Conservation (phyloP, 2,888 invertebrate species). For the Macrophya alboannulata region DNA sequence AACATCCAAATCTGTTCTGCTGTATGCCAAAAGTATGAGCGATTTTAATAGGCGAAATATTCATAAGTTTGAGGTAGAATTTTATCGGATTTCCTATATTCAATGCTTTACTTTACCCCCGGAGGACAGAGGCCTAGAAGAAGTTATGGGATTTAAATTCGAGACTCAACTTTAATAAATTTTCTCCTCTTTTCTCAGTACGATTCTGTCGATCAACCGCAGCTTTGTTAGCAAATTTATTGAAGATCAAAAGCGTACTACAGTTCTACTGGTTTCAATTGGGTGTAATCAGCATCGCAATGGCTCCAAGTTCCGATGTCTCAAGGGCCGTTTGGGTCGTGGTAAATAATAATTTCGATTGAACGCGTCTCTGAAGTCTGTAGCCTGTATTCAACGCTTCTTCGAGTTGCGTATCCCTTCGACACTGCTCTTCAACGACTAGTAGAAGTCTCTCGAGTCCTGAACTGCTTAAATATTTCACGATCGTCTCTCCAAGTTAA, state of each 20-base stretch:
- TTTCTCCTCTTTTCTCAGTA: background rate
- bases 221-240: background rate
- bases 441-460: background rate
- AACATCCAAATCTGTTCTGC: slow-evolving; percentile 1
- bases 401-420: background rate
- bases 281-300: background rate
- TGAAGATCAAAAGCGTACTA: background rate
- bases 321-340: background rate
- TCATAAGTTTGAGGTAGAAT: background rate
- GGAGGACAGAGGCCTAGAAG: background rate
- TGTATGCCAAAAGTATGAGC: background rate
- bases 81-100: background rate
- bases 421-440: background rate
- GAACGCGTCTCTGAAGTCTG: background rate
- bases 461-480: slow-evolving; percentile 15
- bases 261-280: background rate
- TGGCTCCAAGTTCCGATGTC: background rate
- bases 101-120: background rate
- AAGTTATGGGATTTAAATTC: background rate
- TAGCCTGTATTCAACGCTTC: background rate
- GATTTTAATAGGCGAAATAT: background rate
- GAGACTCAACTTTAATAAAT: background rate
- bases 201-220: background rate
- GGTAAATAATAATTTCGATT: slow-evolving; percentile 5
- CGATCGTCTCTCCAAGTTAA: background rate